Evolutionary conservation across 1,140 invertebrate species (phyloP).

Genomic region (Drosophila sturtevanti): DNA sequence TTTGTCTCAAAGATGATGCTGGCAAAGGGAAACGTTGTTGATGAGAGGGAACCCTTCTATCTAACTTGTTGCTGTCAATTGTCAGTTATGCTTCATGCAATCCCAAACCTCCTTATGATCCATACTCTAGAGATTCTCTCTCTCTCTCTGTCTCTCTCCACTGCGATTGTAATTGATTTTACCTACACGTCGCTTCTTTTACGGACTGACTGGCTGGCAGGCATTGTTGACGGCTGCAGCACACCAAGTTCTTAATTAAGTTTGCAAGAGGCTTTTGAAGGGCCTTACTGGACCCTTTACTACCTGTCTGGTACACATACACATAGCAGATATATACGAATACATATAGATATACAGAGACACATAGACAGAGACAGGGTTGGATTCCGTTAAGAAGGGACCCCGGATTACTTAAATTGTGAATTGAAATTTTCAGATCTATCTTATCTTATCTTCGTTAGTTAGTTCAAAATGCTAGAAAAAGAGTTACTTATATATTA

Average conservation of each 20-base stretch:
- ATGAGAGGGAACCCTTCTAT: background rate
- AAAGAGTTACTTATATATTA: too few species aligned
- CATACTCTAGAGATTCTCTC: slow-evolving; percentile 4
- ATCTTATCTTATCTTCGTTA: too few species aligned
- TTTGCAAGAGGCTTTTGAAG: slow-evolving; percentile 58
- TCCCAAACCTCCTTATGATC: slow-evolving; percentile 2
- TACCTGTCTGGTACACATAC: background rate
- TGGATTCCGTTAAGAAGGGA: background rate
- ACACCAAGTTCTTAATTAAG: slow-evolving; percentile 70
- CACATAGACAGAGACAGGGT: background rate
- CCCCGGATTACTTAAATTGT: too few species aligned
- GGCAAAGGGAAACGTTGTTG: slow-evolving; percentile 22
- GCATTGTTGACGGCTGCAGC: slow-evolving; percentile 42
- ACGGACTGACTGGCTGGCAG: slow-evolving; percentile 30
- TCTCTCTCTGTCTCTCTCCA: background rate
- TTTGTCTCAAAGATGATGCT: slow-evolving; percentile 21
- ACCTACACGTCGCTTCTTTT: slow-evolving; percentile 60
- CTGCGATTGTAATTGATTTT: slow-evolving; percentile 73
- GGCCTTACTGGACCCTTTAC: slow-evolving; percentile 7
- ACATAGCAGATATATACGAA: background rate
- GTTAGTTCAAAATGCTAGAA: too few species aligned
- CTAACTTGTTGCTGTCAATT: slow-evolving; percentile 75
- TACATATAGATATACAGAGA: background rate
- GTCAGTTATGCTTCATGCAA: slow-evolving; percentile 44
- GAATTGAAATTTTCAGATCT: too few species aligned